These are phyloP conservation scores for Cyclina sinensis DNA, from an alignment of 1,140 invertebrate species.

Conservation along the genomic window DNA sequence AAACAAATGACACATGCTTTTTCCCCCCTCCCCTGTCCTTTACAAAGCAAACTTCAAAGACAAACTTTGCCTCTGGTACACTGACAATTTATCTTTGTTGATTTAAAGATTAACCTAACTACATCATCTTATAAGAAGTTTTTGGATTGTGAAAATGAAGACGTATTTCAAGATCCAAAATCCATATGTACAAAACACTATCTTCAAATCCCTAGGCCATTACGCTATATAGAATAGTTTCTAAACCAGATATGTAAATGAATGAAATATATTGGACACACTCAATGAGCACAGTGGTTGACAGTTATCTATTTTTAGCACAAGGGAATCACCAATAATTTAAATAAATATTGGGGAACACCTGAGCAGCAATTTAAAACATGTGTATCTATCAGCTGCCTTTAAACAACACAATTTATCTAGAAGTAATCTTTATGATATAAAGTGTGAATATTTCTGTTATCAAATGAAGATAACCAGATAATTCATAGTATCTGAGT, in stretches of 20 bases:
- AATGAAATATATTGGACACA: conserved; percentile 55
- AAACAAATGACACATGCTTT: conserved; percentile 38
- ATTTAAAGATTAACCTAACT: conserved; percentile 3
- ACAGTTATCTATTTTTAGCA: conserved; percentile 41
- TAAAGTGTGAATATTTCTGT: background rate
- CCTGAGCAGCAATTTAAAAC: background rate
- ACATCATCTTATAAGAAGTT: background rate
- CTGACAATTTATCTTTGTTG: conserved; percentile 29
- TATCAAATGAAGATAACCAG: background rate
- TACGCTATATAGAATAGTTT: conserved; percentile 33
- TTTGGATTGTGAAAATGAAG: background rate
- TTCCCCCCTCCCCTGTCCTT: conserved; percentile 13
- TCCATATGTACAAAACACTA: conserved; percentile 31
- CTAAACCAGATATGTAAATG: conserved; percentile 42
- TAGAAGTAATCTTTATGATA: background rate
- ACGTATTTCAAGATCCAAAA: conserved; percentile 19
- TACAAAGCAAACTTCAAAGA: conserved; percentile 5
- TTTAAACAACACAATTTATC: too few species aligned
- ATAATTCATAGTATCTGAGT: too few species aligned
- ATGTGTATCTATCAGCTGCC: background rate
- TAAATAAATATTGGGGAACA: background rate
- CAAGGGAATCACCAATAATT: conserved; percentile 16
- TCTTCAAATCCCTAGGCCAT: conserved; percentile 10
- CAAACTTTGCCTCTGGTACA: background rate
- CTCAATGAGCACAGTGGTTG: conserved; percentile 34